These are phyloP conservation scores for Athrips mouffetella DNA, from an alignment of 2,888 invertebrate species.

Conservation along the genomic window DNA sequence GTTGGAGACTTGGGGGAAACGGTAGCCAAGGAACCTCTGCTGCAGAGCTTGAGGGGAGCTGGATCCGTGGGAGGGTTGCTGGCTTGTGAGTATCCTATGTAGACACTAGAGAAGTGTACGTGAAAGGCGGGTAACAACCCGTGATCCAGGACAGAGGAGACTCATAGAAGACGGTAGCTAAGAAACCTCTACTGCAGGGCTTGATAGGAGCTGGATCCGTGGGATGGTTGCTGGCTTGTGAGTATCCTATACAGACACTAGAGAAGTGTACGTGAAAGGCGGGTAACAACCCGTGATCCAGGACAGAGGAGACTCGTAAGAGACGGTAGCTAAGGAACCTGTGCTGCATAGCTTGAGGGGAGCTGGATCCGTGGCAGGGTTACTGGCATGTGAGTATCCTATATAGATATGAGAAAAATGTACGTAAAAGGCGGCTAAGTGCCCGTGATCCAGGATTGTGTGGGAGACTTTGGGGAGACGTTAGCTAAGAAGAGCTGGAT, in stretches of 20 bases:
- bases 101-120: too few relatives aligned
- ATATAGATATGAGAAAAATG: too few relatives aligned
- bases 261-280: too few relatives aligned
- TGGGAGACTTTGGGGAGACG: too few relatives aligned
- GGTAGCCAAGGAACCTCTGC: conserved; percentile 53
- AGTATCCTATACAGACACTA: too few relatives aligned
- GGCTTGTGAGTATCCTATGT: too few relatives aligned
- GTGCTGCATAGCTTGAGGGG: conserved; percentile 47
- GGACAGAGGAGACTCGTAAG: too few relatives aligned
- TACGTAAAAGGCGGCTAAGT: too few relatives aligned
- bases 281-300: too few relatives aligned
- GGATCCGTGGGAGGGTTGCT: conserved; percentile 48
- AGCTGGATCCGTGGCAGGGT: conserved; percentile 45
- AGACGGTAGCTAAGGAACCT: conserved; percentile 49
- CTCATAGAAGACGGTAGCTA: conserved; percentile 39
- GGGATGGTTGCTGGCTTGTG: conserved; percentile 46
- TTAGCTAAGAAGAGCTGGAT: conserved; percentile 46
- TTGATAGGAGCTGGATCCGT: conserved; percentile 47
- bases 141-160: too few relatives aligned
- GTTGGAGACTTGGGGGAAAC: conserved; percentile 43
- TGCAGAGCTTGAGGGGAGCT: conserved; percentile 45
- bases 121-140: too few relatives aligned
- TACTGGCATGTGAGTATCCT: conserved; percentile 47
- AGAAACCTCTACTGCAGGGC: conserved; percentile 52
- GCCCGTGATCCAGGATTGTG: too few relatives aligned